Conservation (phyloP, 2,113 vertebrate species). For the Elephantulus edwardii region DNA sequence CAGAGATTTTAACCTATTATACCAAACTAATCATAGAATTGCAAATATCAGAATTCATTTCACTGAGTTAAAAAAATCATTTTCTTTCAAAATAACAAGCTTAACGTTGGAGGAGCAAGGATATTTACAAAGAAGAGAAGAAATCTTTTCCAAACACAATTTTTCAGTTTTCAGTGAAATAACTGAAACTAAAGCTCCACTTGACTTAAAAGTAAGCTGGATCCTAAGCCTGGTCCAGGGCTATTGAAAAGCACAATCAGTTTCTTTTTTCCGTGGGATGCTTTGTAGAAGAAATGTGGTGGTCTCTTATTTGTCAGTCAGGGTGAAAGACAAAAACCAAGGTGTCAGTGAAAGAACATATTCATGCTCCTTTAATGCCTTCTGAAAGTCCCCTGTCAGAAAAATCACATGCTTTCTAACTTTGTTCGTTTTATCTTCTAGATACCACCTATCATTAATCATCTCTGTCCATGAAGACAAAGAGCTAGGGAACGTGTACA, state of each 20-base stretch:
- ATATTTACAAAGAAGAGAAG: neutral
- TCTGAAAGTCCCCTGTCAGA: slow-evolving; percentile 58
- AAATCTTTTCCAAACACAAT: slow-evolving; percentile 34
- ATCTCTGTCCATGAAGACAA: slow-evolving; percentile 45
- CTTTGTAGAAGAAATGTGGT: neutral
- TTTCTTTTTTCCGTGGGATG: neutral
- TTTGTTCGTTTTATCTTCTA: slow-evolving; percentile 58
- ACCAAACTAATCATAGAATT: slow-evolving; percentile 18
- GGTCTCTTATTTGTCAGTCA: slow-evolving; percentile 46
- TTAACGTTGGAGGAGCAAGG: slow-evolving; percentile 38
- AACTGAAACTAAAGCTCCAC: slow-evolving; percentile 13
- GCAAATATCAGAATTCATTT: slow-evolving; percentile 54
- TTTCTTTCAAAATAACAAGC: slow-evolving; percentile 53
- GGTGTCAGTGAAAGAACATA: slow-evolving; percentile 57
- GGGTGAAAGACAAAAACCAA: slow-evolving; percentile 55
- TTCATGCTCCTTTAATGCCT: slow-evolving; percentile 37
- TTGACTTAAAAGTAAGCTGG: slow-evolving; percentile 56
- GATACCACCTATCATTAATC: slow-evolving; percentile 56
- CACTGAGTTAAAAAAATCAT: slow-evolving; percentile 1
- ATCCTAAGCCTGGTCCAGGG: neutral
- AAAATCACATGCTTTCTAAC: neutral
- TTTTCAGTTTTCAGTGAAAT: slow-evolving; percentile 45
- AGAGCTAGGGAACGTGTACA: slow-evolving; percentile 63
- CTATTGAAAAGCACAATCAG: neutral
- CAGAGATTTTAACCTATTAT: slow-evolving; percentile 10